These are phyloP conservation scores for Scolanthus callimorphus DNA, from an alignment of 92 coral and sea anemone genomes.

Conservation along the genomic window DNA sequence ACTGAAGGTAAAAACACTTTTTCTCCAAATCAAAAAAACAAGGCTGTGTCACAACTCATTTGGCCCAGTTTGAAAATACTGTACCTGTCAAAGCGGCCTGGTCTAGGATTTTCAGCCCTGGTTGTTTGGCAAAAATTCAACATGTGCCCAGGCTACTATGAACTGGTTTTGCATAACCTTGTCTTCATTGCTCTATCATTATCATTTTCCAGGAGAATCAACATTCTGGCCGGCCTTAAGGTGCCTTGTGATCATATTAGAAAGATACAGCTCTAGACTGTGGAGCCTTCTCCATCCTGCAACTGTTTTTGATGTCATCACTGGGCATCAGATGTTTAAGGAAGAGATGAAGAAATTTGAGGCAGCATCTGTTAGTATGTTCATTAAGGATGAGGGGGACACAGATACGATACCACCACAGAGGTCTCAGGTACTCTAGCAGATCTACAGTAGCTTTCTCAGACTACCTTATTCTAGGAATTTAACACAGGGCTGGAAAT, in stretches of 20 bases:
- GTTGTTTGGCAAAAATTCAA: too few relatives aligned
- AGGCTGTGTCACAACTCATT: too few relatives aligned
- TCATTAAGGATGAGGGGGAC: background rate
- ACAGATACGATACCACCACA: background rate
- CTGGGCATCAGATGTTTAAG: constrained; percentile 29
- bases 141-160: too few relatives aligned
- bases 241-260: constrained; percentile 60
- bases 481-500: too few relatives aligned
- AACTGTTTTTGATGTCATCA: constrained; percentile 30
- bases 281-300: constrained; percentile 51
- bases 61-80: too few relatives aligned
- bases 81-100: too few relatives aligned
- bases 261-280: constrained; percentile 49
- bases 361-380: background rate
- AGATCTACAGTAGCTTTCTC: background rate
- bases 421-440: background rate
- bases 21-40: too few relatives aligned
- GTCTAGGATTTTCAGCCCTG: too few relatives aligned
- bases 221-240: constrained; percentile 70
- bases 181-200: too few relatives aligned
- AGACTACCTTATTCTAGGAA: too few relatives aligned
- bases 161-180: too few relatives aligned
- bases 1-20: constrained; percentile 18
- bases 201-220: constrained; percentile 18
- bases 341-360: constrained; percentile 12